Evolutionary conservation across 2,797 vertebrate species (phyloP), one percentile per base, ranked within the genome.

Genomic region (Pampus argenteus): DNA sequence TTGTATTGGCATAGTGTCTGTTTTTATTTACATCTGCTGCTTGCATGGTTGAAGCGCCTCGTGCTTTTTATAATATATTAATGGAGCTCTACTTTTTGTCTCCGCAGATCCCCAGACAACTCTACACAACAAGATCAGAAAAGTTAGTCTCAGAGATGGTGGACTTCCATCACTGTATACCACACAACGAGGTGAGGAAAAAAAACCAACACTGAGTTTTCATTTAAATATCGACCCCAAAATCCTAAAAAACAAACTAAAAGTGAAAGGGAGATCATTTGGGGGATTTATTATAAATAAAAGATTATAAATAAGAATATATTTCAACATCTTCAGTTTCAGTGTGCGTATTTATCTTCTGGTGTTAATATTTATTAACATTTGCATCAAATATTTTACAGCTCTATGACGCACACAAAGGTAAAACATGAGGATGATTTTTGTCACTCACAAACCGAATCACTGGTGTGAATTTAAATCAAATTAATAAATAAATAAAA

Each of bases 71-170:
- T 66, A 18, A 51, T 63, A 65, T 63, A 65, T 71, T 61, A 66
- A 61, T 61, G 71, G 82, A 63, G 66, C 17, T 18, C 17, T 18
- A 44, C 40, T 44, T 44, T 44, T 5, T 79, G 17, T 83, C 62
- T 88, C 78, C 66, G n/a, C 81, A 98, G 96, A 92, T 95, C 92
- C 92, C 92, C 94, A 93, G 95, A 93, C 81, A 89, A 82, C 85
- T 95, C 91, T 93, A 95, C 93, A 93, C 93, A 93, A 92, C 88
- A 88, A 94, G 91, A 90, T 90, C 83, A 78, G 93, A 95, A 85
- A 88, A 95, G 91, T 81, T 95, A 93, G 86, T 91, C 60, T 93
- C 89, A 25, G 85, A 95, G 88, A 92, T 84, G 75, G 87, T 93
- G 83, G 89, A 85, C 70, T 94, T 95, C 78, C 93, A 93, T 86